These are phyloP conservation scores for Ooceraea biroi DNA, from an alignment of 1,140 invertebrate species.

Conservation along the genomic window DNA sequence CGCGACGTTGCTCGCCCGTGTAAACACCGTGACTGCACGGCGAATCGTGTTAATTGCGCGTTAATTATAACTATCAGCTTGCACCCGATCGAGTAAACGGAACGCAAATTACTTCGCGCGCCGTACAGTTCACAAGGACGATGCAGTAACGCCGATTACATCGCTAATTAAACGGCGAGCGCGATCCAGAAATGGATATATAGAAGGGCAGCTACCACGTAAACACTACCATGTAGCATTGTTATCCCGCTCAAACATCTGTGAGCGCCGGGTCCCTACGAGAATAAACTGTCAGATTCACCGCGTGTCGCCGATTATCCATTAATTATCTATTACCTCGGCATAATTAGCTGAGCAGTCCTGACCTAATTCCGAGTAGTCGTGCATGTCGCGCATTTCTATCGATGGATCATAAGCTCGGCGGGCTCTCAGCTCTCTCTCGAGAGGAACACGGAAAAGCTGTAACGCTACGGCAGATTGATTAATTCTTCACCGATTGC, in stretches of 20 bases:
- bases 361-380: slow-evolving; percentile 47
- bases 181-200: not conserved
- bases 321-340: slow-evolving; percentile 60
- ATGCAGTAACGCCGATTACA: not conserved
- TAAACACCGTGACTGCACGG: not conserved
- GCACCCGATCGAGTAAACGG: not conserved
- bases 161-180: slow-evolving; percentile 27
- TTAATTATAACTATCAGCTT: not conserved
- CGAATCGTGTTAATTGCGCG: not conserved
- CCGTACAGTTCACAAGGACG: not conserved
- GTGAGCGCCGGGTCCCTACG: slow-evolving; percentile 44
- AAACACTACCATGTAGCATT: not conserved
- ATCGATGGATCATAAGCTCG: slow-evolving; percentile 42
- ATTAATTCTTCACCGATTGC: not conserved
- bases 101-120: not conserved
- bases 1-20: not conserved
- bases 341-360: slow-evolving; percentile 50
- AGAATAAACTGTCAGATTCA: slow-evolving; percentile 53
- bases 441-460: slow-evolving; percentile 1
- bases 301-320: slow-evolving; percentile 48
- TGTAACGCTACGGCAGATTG: not conserved
- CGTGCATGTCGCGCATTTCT: not conserved
- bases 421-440: not conserved
- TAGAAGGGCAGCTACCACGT: not conserved
- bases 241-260: slow-evolving; percentile 42